Conservation (phyloP, 2,113 vertebrate species). For the Platichthys flesus region DNA sequence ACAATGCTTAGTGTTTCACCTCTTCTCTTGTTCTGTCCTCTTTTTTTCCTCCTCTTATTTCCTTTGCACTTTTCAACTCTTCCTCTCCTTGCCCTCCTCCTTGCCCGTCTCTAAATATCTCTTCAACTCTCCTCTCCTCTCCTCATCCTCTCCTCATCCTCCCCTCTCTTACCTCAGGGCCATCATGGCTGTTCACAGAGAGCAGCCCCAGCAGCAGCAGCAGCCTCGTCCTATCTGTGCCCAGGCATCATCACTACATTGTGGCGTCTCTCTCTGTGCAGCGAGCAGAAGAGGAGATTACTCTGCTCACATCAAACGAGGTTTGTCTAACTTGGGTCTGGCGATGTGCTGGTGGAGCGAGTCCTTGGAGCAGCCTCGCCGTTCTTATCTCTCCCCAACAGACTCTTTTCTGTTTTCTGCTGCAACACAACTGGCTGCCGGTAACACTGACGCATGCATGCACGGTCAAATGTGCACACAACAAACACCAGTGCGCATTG, state of each 20-base stretch:
- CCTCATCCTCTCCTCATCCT: neutral
- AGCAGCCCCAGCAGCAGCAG: constrained; percentile 40
- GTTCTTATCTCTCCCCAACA: constrained; percentile 80
- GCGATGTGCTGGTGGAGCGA: constrained; percentile 70
- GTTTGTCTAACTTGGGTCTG: constrained; percentile 78
- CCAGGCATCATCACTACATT: constrained; percentile 65
- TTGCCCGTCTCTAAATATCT: too few relatives aligned
- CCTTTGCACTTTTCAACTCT: too few relatives aligned
- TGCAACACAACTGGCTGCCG: constrained; percentile 69
- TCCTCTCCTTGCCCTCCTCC: too few relatives aligned
- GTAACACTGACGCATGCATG: constrained; percentile 64
- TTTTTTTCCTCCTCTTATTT: too few relatives aligned
- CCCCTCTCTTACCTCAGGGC: neutral
- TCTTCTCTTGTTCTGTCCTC: too few relatives aligned
- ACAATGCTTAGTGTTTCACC: neutral
- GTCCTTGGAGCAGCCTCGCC: constrained; percentile 71
- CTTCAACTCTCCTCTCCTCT: neutral
- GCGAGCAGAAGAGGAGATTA: constrained; percentile 69
- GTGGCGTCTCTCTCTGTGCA: constrained; percentile 25
- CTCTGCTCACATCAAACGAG: constrained; percentile 78
- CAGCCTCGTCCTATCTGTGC: constrained; percentile 56
- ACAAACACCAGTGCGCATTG: constrained; percentile 45
- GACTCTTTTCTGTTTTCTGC: constrained; percentile 71
- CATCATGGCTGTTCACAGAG: constrained; percentile 36
- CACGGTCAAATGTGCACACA: constrained; percentile 50